Evolutionary conservation across 2,113 vertebrate genomes (phyloP).

Genomic region (Pithys albifrons): DNA sequence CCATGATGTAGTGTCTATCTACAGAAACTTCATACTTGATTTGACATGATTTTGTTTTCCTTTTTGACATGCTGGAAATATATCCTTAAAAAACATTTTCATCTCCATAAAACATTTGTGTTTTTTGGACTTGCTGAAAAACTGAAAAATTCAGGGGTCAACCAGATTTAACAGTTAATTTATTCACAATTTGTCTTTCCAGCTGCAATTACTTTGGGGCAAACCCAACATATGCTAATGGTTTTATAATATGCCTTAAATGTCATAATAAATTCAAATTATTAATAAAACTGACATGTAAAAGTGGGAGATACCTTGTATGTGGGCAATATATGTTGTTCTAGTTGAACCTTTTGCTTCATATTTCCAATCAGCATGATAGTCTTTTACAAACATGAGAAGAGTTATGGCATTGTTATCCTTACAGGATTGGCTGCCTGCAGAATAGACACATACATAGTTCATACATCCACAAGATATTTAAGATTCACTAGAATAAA

Average conservation of each 20-base stretch:
- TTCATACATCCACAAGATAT: neutral
- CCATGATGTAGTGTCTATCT: neutral
- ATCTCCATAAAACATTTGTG: neutral
- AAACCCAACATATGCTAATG: neutral
- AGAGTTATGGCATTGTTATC: neutral
- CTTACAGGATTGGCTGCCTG: neutral
- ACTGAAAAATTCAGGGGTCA: constrained; percentile 6
- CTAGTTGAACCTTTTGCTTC: neutral
- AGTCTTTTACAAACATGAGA: neutral
- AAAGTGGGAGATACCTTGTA: neutral
- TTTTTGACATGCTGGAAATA: neutral
- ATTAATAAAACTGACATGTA: constrained; percentile 3
- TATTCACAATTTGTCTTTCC: constrained; percentile 14
- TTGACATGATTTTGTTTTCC: neutral
- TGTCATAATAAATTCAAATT: constrained; percentile 1
- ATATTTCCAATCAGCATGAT: neutral
- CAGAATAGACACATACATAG: neutral
- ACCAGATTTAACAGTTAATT: neutral
- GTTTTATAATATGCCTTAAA: neutral
- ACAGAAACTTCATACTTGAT: neutral
- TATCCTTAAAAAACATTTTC: neutral
- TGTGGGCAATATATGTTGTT: neutral
- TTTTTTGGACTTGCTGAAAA: constrained; percentile 15
- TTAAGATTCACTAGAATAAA: neutral
- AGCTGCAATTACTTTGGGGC: neutral